Conservation (phyloP, 2,888 invertebrate species). For the Eledona agricola region DNA sequence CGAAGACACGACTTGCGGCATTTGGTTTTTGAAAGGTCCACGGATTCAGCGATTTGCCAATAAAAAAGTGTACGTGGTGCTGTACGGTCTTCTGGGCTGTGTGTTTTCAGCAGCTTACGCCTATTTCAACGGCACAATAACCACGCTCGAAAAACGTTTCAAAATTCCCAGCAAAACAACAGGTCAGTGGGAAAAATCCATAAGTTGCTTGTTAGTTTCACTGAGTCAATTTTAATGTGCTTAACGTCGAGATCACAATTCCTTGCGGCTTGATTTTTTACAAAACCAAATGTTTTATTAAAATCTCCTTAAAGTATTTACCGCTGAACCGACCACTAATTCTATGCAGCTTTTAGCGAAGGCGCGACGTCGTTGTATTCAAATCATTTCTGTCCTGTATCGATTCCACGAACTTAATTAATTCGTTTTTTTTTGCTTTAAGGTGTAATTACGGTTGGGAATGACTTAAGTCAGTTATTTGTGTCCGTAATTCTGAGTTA, state of each 20-base stretch:
- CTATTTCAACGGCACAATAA: conserved; percentile 78
- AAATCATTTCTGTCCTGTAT: conserved; percentile 7
- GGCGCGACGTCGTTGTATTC: background rate
- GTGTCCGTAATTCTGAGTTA: conserved; percentile 74
- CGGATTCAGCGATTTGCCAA: conserved; percentile 70
- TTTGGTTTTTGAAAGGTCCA: conserved; percentile 68
- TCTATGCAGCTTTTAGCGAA: conserved; percentile 17
- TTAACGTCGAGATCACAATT: conserved; percentile 17
- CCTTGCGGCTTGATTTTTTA: conserved; percentile 7
- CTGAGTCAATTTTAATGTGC: conserved; percentile 21
- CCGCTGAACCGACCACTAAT: conserved; percentile 22
- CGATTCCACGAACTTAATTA: background rate
- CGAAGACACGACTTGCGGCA: conserved; percentile 72
- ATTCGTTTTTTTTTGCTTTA: conserved; percentile 39
- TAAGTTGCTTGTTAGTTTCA: conserved; percentile 24
- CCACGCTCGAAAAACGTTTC: conserved; percentile 77
- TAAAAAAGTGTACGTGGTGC: conserved; percentile 68
- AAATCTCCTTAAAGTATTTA: conserved; percentile 24
- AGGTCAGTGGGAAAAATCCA: conserved; percentile 60
- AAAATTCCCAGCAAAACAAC: conserved; percentile 77
- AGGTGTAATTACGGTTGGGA: conserved; percentile 77
- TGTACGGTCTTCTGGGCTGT: conserved; percentile 74
- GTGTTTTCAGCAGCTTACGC: conserved; percentile 75
- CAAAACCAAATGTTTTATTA: conserved; percentile 23
- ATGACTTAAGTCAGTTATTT: conserved; percentile 76